Evolutionary conservation across 2,888 invertebrate genomes (phyloP), one percentile per base, ranked within the genome.

Genomic region (Paralinhomoeus sp.): DNA sequence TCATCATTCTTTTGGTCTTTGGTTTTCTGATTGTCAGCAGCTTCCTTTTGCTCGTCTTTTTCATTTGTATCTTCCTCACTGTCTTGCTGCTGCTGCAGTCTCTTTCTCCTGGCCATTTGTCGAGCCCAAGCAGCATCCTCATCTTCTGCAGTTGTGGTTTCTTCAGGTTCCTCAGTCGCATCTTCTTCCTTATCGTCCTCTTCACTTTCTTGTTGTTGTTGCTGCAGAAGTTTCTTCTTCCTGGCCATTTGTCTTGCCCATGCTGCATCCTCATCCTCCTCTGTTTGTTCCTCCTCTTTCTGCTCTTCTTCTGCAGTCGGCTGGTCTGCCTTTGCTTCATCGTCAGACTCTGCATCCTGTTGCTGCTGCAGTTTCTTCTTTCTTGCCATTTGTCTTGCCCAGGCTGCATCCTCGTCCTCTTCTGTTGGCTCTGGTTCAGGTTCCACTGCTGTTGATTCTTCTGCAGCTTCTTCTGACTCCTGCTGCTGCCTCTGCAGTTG

Each of bases 91-190:
- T 13, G 34, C 38, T 3, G 35, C 54, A 12, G 51, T 55, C 44
- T 23, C 50, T 24, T 49, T 17, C 33, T 43, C 53, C 7, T 51
- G 54, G 36, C 50, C 47, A 33, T 48, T 46, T 42, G 47, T 50
- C 2, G 54, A 27, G 3, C 34, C 41, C 31, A 45, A 9, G 34
- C 40, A 23, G 40, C 36, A 18, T 46, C 45, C 20, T 37, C 43
- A n/a, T 45, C 53, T 24, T 48, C 54, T 41, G 54, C 56, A 24
- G 52, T 54, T 7, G 48, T 54, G 31, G 44, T 50, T 3, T 53
- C 57, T 5, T 53, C 54, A n/a, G 46, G 46, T 38, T 45, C 43
- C 17, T 54, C 53, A 13, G 24, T 36, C 33, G 33, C 37, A 37
- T 33, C 17, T n/a, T 37, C 38, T 20, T 31, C 42, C 21, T 35